Evolutionary conservation across 2,888 invertebrate species (phyloP).

Genomic region (Tachina fera): DNA sequence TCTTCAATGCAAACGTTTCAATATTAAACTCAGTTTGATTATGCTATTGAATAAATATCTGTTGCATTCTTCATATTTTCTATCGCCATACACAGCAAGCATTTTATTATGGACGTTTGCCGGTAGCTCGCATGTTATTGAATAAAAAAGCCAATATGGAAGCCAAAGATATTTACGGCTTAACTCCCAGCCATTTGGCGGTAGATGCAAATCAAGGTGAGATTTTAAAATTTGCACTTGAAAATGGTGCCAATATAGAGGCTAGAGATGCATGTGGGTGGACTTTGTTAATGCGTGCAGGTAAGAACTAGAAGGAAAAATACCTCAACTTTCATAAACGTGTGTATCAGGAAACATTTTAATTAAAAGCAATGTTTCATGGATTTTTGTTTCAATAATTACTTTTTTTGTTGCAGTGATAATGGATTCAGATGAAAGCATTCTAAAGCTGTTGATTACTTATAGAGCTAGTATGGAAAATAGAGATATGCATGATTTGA

Average conservation of each 20-base stretch:
- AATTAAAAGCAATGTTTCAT: constrained; percentile 39
- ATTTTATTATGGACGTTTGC: constrained; percentile 80
- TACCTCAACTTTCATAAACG: not conserved
- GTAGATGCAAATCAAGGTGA: constrained; percentile 81
- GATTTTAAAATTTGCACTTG: constrained; percentile 80
- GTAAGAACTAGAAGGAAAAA: constrained; percentile 72
- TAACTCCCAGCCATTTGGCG: constrained; percentile 82
- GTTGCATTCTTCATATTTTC: not conserved
- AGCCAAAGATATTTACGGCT: constrained; percentile 79
- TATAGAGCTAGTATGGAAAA: constrained; percentile 77
- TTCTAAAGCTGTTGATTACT: constrained; percentile 79
- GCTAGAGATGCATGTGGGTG: constrained; percentile 80
- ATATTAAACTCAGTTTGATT: constrained; percentile 13
- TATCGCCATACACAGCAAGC: constrained; percentile 76
- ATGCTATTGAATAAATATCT: constrained; percentile 7
- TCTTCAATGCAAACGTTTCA: constrained; percentile 35
- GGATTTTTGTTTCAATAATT: constrained; percentile 21
- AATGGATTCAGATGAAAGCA: constrained; percentile 78
- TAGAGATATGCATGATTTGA: constrained; percentile 77
- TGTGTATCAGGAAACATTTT: constrained; percentile 24
- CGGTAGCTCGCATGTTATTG: constrained; percentile 80
- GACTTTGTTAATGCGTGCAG: constrained; percentile 81
- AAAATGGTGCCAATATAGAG: constrained; percentile 80
- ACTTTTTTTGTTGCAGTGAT: constrained; percentile 75
- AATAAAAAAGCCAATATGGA: constrained; percentile 81